These are phyloP conservation scores for Ptyas mucosa DNA, from an alignment of 2,113 vertebrate species.

Conservation along the genomic window DNA sequence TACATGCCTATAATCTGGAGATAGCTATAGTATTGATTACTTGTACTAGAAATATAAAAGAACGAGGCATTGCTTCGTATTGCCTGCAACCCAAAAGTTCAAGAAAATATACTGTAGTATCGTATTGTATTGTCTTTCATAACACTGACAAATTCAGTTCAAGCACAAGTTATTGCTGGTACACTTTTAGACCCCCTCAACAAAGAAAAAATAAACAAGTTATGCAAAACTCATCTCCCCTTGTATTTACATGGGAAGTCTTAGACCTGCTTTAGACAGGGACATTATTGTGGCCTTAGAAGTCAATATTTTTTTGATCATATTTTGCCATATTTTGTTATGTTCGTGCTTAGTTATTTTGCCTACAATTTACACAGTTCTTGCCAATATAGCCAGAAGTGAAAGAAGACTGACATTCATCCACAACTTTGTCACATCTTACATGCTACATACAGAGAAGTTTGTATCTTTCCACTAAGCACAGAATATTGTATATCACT, in stretches of 20 bases:
- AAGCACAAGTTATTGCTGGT: not conserved
- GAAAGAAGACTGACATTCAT: not conserved
- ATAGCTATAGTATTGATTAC: not conserved
- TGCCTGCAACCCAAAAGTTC: not conserved
- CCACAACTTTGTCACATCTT: not conserved
- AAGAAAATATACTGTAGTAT: not conserved
- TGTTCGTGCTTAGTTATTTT: not conserved
- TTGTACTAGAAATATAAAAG: not conserved
- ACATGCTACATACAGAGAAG: not conserved
- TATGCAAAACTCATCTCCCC: not conserved
- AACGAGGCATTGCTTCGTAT: not conserved
- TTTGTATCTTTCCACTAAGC: not conserved
- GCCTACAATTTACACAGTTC: not conserved
- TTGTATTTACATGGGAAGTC: not conserved
- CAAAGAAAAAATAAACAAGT: not conserved
- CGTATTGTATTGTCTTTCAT: not conserved
- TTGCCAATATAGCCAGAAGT: not conserved
- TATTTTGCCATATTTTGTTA: constrained; percentile 7
- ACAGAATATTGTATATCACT: not conserved
- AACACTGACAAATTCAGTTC: not conserved
- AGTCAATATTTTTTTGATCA: not conserved
- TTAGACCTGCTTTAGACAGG: not conserved
- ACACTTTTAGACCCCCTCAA: not conserved
- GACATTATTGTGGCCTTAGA: not conserved
- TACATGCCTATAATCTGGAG: not conserved